Base-by-base conservation (phyloP, 2,888 invertebrate species). In the Criorhina ranunculi region DNA sequence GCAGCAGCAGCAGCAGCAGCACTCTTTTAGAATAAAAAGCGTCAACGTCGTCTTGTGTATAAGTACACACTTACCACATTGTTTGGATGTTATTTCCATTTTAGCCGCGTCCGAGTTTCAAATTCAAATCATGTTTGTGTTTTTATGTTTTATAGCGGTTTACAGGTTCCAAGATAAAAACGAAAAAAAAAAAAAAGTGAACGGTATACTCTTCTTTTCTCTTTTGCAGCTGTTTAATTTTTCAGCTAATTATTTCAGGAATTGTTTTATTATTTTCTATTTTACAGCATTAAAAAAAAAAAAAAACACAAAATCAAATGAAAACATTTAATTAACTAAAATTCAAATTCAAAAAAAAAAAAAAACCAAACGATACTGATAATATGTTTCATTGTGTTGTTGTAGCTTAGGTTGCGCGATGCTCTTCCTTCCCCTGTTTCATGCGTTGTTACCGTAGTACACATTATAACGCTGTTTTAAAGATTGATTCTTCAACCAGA, bases 321-420 rank as follows among this genome's bases (percentile, higher is more conserved):
- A 60, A 66, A 49, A 66, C 59, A 72, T 51, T 42, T 46, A 77
- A 59, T 77, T 70, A 59, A 64, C 69, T 67, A 55, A 53, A 76
- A 67, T 29, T 44, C 9, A 66, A 77, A 73, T 49, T 75, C 40
- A 60, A 76, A 79, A 73, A 62, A 80, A 75, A 60, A 76, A 79
- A 73, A 62, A 80, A 75, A 66, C 42, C 79, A 79, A 83, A 79
- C 79, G 73, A 79, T 85, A 85, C 80, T 85, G 80, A 85, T 85
- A 85, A 55, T 80, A 88, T 88, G 87, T 88, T 88, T 88, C 87
- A 72, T 89, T 88, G 87, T 87, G 86, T 91, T 92, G 51, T 89
- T 98, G 97, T 98, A 98, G 89, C 89, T 88, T 89, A 89, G 89
- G 89, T 89, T 88, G 88, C 87, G 88, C 88, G 77, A 81, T 86